Evolutionary conservation across 2,113 vertebrate genomes (phyloP).

Genomic region (Phoenicopterus ruber): DNA sequence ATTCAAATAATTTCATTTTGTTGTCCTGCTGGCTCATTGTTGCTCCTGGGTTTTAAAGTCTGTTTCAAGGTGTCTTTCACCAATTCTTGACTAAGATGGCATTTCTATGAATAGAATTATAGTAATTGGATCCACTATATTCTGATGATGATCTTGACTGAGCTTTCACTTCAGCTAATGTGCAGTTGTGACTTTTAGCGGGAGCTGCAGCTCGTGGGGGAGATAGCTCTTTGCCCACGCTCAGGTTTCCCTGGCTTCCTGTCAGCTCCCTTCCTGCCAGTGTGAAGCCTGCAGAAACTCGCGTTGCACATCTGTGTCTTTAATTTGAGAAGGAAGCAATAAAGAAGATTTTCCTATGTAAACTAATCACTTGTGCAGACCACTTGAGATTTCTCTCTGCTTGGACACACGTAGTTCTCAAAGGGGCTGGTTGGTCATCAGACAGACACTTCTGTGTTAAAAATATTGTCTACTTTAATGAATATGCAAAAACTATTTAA

Average conservation of each 20-base stretch:
- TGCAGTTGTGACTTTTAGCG: neutral
- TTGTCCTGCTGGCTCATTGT: neutral
- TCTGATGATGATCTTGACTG: neutral
- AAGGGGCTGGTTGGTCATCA: neutral
- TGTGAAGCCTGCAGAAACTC: neutral
- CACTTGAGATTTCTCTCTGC: neutral
- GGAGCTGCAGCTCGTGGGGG: neutral
- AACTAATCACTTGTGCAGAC: neutral
- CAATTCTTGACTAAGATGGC: neutral
- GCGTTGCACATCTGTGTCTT: neutral
- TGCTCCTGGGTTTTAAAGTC: neutral
- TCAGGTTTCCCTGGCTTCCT: neutral
- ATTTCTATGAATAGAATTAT: neutral
- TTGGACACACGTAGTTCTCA: neutral
- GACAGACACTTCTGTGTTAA: neutral
- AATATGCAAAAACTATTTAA: too few species aligned
- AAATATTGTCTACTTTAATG: neutral
- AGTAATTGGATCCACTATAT: neutral
- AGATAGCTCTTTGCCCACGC: neutral
- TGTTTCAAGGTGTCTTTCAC: neutral
- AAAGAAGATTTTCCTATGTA: neutral
- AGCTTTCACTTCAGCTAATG: neutral
- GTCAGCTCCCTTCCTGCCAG: neutral
- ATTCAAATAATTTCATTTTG: rapidly evolving
- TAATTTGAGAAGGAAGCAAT: neutral